Evolutionary conservation across 2,113 vertebrate species (phyloP), one percentile per base, ranked within the genome.

Genomic region (Grammomys surdaster): DNA sequence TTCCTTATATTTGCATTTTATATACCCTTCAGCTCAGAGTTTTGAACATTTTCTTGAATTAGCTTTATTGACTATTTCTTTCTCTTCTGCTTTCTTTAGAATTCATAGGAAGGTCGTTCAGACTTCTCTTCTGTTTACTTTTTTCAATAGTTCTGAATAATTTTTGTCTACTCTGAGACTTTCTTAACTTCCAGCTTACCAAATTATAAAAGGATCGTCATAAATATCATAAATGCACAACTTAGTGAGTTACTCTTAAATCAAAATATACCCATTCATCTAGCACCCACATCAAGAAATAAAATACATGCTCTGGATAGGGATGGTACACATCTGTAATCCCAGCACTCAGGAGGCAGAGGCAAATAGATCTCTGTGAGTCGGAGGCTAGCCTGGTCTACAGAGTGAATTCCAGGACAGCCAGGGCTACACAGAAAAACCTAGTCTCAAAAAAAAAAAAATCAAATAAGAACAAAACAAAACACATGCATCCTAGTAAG

Each of bases 1-100:
- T 91, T 78, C n/a, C 89, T 90, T 43, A 33, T 63, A 43, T 24
- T 95, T 36, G 22, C 24, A 70, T 48, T 89, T 51, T 69, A 6
- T 91, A 51, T 56, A 10, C 33, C 17, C 85, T 93, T 93, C 36
- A 80, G 0, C 40, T 40, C 60, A 46, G 43, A 90, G 1, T 19
- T n/a, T 33, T 72, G 24, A 26, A 48, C 5, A 65, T 94, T 94
- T 94, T 87, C 65, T 77, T 87, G 33, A 96, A 76, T 94, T 84
- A 51, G 22, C 33, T 93, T 86, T 67, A 6, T 56, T 65, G 73
- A 60, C 78, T 90, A 56, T 89, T 93, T 94, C 31, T 85, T 96
- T 43, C 24, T 87, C 36, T 90, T 1, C 8, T 58, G 2, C 78
- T 89, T 81, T 91, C 26, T 58, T 24, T 92, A 48, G 24, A 76